Evolutionary conservation across 1,140 invertebrate species (phyloP).

Genomic region (Nephila pilipes): DNA sequence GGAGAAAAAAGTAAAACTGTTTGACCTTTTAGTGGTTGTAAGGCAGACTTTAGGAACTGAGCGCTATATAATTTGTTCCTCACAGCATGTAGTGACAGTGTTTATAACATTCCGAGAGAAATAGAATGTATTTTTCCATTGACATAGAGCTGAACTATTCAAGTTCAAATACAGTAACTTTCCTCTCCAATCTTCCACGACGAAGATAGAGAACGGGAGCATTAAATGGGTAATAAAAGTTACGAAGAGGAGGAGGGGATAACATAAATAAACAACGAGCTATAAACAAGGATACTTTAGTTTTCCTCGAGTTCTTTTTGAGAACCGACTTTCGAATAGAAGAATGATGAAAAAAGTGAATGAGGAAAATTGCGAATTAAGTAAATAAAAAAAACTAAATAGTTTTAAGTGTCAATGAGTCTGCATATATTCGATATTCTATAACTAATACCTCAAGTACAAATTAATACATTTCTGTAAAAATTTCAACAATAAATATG

Average conservation of each 20-base stretch:
- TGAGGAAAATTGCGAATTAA: background rate
- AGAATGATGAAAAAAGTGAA: background rate
- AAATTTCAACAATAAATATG: no score
- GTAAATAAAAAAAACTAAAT: background rate
- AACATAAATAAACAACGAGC: slow-evolving; percentile 36
- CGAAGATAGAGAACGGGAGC: background rate
- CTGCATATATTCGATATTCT: no score
- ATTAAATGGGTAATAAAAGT: slow-evolving; percentile 44
- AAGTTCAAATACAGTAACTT: slow-evolving; percentile 25
- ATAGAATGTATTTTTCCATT: slow-evolving; percentile 47
- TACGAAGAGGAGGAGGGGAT: background rate
- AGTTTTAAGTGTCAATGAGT: no score
- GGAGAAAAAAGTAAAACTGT: background rate
- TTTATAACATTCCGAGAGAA: slow-evolving; percentile 42
- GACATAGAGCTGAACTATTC: background rate
- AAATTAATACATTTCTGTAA: no score
- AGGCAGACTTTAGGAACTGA: slow-evolving; percentile 18
- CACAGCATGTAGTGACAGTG: slow-evolving; percentile 51
- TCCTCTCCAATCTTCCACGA: slow-evolving; percentile 9
- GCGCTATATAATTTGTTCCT: slow-evolving; percentile 38
- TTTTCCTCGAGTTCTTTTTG: background rate
- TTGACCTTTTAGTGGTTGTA: slow-evolving; percentile 27
- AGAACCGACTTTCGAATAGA: background rate
- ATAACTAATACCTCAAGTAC: no score
- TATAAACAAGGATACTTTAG: slow-evolving; percentile 1